Evolutionary conservation across 2,113 vertebrate species (phyloP).

Genomic region (Myrmophylax atrothorax): DNA sequence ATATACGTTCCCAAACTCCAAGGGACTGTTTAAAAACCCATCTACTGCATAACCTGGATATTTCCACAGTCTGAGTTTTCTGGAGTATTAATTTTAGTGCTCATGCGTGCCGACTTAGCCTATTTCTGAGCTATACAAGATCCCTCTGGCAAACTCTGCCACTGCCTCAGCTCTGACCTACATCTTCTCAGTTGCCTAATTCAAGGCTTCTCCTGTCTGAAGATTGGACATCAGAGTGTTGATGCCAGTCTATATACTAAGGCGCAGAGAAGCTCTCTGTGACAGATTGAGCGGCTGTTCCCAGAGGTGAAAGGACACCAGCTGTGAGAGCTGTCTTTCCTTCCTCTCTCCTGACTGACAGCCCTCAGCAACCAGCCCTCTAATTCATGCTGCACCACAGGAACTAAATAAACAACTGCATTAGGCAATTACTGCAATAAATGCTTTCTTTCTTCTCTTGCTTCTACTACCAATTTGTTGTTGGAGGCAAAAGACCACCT

Average conservation of each 20-base stretch:
- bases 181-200: background rate
- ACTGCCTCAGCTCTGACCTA: constrained; percentile 12
- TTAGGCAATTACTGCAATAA: constrained; percentile 38
- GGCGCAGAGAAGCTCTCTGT: rapidly evolving
- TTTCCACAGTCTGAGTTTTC: background rate
- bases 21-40: background rate
- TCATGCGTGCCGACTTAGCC: rapidly evolving
- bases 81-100: background rate
- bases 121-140: background rate
- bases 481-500: background rate
- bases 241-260: background rate
- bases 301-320: background rate
- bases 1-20: background rate
- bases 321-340: background rate
- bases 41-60: background rate
- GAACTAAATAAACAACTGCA: constrained; percentile 44
- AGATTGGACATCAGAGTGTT: background rate
- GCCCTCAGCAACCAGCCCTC: background rate
- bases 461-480: background rate
- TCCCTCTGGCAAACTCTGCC: background rate
- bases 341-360: constrained; percentile 3
- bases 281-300: background rate
- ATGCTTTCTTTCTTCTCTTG: background rate
- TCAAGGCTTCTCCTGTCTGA: background rate
- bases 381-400: background rate